Evolutionary conservation across 1,140 invertebrate genomes (phyloP).

Genomic region (Macrocentrus cingulum): DNA sequence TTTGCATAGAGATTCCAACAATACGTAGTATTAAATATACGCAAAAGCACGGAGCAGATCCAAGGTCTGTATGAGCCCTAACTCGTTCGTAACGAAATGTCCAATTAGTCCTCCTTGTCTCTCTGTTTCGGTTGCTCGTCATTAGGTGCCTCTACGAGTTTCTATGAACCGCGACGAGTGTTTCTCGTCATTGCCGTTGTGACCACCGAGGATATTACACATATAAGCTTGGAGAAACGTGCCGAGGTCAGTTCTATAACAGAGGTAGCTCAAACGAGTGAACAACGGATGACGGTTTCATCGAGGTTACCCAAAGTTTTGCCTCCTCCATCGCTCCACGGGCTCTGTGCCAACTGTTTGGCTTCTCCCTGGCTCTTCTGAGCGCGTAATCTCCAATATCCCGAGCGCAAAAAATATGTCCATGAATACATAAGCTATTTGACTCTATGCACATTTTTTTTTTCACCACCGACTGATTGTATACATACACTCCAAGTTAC

Average conservation of each 20-base stretch:
- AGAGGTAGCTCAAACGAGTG: constrained; percentile 8
- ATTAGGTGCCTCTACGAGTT: constrained; percentile 13
- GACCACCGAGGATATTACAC: background rate
- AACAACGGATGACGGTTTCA: constrained; percentile 19
- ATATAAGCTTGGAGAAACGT: background rate
- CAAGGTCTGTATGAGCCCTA: constrained; percentile 2
- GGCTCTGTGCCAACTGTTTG: constrained; percentile 7
- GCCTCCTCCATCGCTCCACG: background rate
- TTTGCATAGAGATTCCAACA: constrained; percentile 21
- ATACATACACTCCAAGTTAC: no score
- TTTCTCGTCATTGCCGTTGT: constrained; percentile 4
- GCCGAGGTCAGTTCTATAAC: background rate
- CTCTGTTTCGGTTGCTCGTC: constrained; percentile 12
- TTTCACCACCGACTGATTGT: background rate
- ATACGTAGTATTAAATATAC: background rate
- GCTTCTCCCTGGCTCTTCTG: background rate
- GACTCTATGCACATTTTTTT: background rate
- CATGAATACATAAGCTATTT: constrained; percentile 6
- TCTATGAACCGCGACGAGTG: constrained; percentile 19
- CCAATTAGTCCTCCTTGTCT: background rate
- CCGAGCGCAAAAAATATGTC: constrained; percentile 1
- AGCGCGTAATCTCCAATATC: constrained; percentile 6
- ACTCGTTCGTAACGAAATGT: constrained; percentile 24
- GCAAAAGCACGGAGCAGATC: background rate
- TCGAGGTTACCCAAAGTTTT: constrained; percentile 15